phyloP scores from a whole-genome alignment of 2,888 invertebrate species.

The Ophion ellenae region DNA sequence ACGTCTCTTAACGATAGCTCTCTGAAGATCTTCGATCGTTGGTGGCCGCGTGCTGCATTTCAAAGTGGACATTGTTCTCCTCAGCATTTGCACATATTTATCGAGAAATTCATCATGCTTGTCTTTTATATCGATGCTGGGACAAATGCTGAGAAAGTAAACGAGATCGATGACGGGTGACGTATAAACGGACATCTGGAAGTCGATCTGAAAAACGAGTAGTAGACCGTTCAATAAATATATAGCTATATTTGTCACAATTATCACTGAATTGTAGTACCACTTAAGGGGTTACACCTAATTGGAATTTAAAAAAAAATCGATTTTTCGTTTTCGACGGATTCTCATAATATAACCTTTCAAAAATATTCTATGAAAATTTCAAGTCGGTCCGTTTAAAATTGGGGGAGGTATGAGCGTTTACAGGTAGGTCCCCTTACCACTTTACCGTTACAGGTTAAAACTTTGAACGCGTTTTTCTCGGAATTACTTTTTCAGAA shows the following conservation, averaged over 20 bases:
- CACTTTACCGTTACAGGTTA: too few relatives aligned
- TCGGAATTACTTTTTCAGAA: too few relatives aligned
- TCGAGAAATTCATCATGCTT: constrained; percentile 70
- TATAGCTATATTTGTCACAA: background rate
- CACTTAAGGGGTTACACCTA: background rate
- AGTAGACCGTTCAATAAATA: background rate
- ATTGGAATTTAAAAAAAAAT: too few relatives aligned
- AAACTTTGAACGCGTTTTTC: too few relatives aligned
- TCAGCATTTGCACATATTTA: constrained; percentile 67
- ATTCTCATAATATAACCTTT: too few relatives aligned
- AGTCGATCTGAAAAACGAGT: constrained; percentile 70
- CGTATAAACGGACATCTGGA: constrained; percentile 72
- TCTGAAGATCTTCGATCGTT: constrained; percentile 67
- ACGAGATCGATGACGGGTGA: constrained; percentile 74
- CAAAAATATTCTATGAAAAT: too few relatives aligned
- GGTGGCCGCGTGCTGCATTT: constrained; percentile 70
- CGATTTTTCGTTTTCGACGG: background rate
- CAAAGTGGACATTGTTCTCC: constrained; percentile 66
- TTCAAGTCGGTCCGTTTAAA: too few relatives aligned
- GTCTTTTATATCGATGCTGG: constrained; percentile 67
- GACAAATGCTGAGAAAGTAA: constrained; percentile 72
- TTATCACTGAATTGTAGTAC: background rate
- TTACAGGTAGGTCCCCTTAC: too few relatives aligned
- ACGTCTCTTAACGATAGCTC: constrained; percentile 70
- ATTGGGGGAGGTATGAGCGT: too few relatives aligned